Evolutionary conservation across 2,888 invertebrate species (phyloP), one percentile per base, ranked within the genome.

Genomic region (Tridacna crocea): DNA sequence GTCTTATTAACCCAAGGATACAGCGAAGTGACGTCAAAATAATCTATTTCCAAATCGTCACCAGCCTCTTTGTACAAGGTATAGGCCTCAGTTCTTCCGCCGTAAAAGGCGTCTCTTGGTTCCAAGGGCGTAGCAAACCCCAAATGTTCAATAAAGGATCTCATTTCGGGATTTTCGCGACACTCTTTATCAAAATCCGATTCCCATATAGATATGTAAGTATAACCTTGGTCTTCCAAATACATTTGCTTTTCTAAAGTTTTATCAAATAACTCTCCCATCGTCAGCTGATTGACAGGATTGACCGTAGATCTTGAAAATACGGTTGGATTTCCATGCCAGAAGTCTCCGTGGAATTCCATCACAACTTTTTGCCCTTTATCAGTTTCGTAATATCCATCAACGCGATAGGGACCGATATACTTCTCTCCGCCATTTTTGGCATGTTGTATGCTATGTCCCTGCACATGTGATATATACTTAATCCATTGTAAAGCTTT

Each of bases 41-140:
- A 13, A 13, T 51, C 51, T 51, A 17, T 51, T 51, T 13, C 17
- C 12, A 51, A 13, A 13, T 12, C 17, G 51, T 12, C 13, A 51
- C 12, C 51, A 51, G 12, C 51, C 12, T n/a, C n/a, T n/a, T n/a
- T n/a, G n/a, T n/a, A n/a, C n/a, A n/a, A n/a, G n/a, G n/a, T n/a
- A n/a, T n/a, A n/a, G n/a, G n/a, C n/a, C n/a, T n/a, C n/a, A n/a
- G n/a, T n/a, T n/a, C n/a, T n/a, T n/a, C n/a, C n/a, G n/a, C n/a
- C n/a, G n/a, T n/a, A 51, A 51, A 51, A 90, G 17, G 89, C 88
- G 74, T 90, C 89, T 47, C 89, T 75, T 13, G 90, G 89, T 24
- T 88, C 72, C 13, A 91, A 26, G 8, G 84, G 83, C 2, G 80
- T 77, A 24, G 51, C 55, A 8, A 89, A 17, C 17, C 87, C 74